Percentiles rank a stretch among this genome's conserved stretches.
phyloP scores from a whole-genome alignment of 2,113 vertebrate genomes.

The Phodopus roborovskii region DNA sequence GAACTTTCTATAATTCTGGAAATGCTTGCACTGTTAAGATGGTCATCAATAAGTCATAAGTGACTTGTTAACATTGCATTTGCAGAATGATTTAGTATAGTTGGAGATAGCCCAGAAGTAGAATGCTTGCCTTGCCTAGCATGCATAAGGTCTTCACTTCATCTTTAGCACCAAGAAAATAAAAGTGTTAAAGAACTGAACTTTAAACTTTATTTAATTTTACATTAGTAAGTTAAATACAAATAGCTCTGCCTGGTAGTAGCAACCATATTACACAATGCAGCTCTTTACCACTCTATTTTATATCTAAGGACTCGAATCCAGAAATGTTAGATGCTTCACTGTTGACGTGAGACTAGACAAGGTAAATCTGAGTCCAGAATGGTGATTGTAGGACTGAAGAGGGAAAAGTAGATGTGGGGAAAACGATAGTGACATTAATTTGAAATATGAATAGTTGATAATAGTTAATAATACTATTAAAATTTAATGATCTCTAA shows the following conservation, averaged over 20 bases:
- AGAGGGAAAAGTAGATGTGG: slow-evolving; percentile 25
- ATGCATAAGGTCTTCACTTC: no score
- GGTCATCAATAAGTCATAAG: background rate
- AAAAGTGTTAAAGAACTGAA: background rate
- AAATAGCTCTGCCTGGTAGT: background rate
- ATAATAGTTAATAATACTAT: slow-evolving; percentile 1
- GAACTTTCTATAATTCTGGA: background rate
- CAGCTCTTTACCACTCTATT: slow-evolving; percentile 16
- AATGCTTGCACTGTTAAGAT: background rate
- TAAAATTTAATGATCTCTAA: slow-evolving; percentile 59
- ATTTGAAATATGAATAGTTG: slow-evolving; percentile 6
- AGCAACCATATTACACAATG: background rate
- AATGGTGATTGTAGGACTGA: background rate
- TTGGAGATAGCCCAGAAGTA: background rate
- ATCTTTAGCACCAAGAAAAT: background rate
- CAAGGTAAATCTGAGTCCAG: background rate
- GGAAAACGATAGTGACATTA: slow-evolving; percentile 10
- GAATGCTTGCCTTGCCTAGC: no score
- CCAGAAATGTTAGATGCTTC: slow-evolving; percentile 6
- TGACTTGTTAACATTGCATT: background rate
- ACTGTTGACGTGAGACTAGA: background rate
- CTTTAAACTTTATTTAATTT: slow-evolving; percentile 29
- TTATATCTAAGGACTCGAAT: slow-evolving; percentile 23
- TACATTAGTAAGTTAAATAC: slow-evolving; percentile 14
- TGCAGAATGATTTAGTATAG: slow-evolving; percentile 40